Evolutionary conservation across 2,797 vertebrate species (phyloP), one percentile per base, ranked within the genome.

Genomic region (Anas flavirostris): DNA sequence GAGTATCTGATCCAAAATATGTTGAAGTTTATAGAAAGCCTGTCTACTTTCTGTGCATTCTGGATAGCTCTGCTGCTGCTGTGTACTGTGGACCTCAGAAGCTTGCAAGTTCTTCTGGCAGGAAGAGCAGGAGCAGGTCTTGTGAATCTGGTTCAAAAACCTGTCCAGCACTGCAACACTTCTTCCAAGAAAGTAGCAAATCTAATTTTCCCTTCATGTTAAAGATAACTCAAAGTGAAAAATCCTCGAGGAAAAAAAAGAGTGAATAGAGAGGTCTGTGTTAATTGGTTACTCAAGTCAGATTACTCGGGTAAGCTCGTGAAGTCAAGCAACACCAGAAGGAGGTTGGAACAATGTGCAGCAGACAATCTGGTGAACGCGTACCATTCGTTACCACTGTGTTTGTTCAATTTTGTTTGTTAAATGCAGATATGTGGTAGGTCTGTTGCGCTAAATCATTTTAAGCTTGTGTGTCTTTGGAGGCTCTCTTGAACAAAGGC

Each of bases 181-280:
- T 63, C 35, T 86, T 94, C 82, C 67, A 82, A 87, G 62, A 81
- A 89, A 87, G 78, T 68, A 82, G 52, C 60, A 80, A 64, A 15
- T 25, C 64, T 75, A 22, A 16, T 77, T 79, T 88, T 88, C 31
- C 50, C 94, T 84, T 84, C 50, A 66, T 88, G 63, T 39, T 35
- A 63, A 76, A 67, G 59, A 69, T 66, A 74, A 84, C 35, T 82
- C 43, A 48, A 82, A 76, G 4, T 28, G 85, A 72, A 84, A 85
- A 77, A 75, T 46, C 53, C 26, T 60, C 39, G 26, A 39, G 35
- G 9, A 9, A 12, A 3, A 3, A 64, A 64, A 39, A 35, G 9
- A 59, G 39, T 13, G 9, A 67, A 53, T 17, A 50, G 31, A 37
- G 50, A 67, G 26, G 18, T 46, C 23, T 69, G 5, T 73, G 48